Conservation (phyloP, 2,888 invertebrate genomes). For the Proisotoma minuta region DNA sequence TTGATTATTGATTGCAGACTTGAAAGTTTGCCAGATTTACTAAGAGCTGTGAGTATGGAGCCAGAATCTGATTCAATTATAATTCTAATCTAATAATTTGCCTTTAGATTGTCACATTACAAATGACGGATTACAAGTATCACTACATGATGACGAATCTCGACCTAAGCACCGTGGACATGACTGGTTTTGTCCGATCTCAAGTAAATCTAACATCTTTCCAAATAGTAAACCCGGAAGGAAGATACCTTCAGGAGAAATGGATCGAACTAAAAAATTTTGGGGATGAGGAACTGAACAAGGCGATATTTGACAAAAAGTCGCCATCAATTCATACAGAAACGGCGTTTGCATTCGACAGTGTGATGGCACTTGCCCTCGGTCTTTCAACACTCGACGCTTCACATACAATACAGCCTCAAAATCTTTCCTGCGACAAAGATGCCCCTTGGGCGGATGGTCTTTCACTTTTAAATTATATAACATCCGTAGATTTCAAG, state of each 20-base stretch:
- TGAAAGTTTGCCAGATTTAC: slow-evolving; percentile 41
- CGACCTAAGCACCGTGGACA: slow-evolving; percentile 43
- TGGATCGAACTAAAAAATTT: slow-evolving; percentile 41
- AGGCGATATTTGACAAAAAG: slow-evolving; percentile 39
- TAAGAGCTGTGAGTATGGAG: slow-evolving; percentile 33
- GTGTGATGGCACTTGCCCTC: slow-evolving; percentile 41
- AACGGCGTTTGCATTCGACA: slow-evolving; percentile 43
- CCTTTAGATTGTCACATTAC: slow-evolving; percentile 48
- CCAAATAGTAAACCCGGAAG: slow-evolving; percentile 42
- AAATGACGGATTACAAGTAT: slow-evolving; percentile 80
- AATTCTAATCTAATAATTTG: not conserved
- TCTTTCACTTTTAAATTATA: slow-evolving; percentile 67
- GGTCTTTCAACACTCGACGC: slow-evolving; percentile 56
- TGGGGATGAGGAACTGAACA: slow-evolving; percentile 40
- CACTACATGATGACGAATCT: slow-evolving; percentile 75
- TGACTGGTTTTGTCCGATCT: slow-evolving; percentile 38
- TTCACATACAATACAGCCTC: slow-evolving; percentile 63
- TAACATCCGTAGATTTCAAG: slow-evolving; percentile 70
- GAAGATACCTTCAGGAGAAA: slow-evolving; percentile 40
- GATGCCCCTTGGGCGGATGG: slow-evolving; percentile 77
- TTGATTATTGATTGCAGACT: slow-evolving; percentile 54
- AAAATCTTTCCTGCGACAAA: slow-evolving; percentile 69
- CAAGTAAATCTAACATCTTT: slow-evolving; percentile 45
- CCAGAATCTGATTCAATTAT: not conserved
- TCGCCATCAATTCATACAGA: slow-evolving; percentile 36